Base-by-base conservation (phyloP, 2,113 vertebrate genomes). In the Ondatra zibethicus region DNA sequence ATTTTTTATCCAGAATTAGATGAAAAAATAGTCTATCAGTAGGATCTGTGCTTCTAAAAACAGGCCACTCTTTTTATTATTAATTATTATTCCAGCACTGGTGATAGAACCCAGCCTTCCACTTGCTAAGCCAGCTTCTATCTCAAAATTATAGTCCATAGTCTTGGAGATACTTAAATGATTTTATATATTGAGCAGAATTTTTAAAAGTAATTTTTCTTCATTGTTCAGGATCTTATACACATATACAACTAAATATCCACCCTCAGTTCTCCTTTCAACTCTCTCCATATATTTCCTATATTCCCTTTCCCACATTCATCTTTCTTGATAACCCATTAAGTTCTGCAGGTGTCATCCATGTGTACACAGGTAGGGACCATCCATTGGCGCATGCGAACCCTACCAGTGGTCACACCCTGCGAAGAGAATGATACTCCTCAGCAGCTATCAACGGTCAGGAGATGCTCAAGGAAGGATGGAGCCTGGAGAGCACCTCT, bases 311-410 rank as follows among this genome's bases (percentile, higher is more conserved):
- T 39, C 12, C 6, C 3, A 61, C 23, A 3, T 39, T 14, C n/a
- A 29, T 61, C 55, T 84, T 82, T 42, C 23, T 9, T 42, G 55
- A 42, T 39, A 63, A 29, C 13, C 13, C 55, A 29, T 23, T 61
- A 29, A 16, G 3, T 63, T 58, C n/a, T 17, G 7, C 63, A n/a
- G 42, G 58, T 84, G 25, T 14, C 4, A 0, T 63, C 25, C 16
- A 39, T 27, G 29, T 10, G 4, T 2, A 10, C 81, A 29, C 2
- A 7, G 14, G 7, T 42, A n/a, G 5, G n/a, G 2, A 2, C 2
- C 13, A 19, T 17, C 23, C 55, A 63, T 31, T 63, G 14, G 25
- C 42, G 13, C 58, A 42, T 9, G 25, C 42, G n/a, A 63, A 63
- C 3, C 7, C 3, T 9, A 63, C 6, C 25, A 63, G 7, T 63